Conservation (phyloP, 2,113 vertebrate species). For the Oryzias javanicus region DNA sequence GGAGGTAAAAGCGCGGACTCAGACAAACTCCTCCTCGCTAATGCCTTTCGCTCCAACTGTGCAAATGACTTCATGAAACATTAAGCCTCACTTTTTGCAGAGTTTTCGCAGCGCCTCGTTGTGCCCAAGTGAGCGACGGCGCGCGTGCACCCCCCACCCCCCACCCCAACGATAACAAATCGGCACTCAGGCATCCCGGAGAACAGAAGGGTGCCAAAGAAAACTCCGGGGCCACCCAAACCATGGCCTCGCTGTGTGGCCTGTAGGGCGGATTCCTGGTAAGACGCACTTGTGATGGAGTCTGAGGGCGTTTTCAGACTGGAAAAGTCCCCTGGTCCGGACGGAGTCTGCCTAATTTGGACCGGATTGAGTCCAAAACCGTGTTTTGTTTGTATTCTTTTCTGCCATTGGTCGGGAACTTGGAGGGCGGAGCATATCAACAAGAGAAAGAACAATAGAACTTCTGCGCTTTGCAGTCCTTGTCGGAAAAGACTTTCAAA, state of each 20-base stretch:
- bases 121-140: constrained; percentile 26
- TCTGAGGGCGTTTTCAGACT: too few species aligned
- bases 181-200: constrained; percentile 18
- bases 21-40: constrained; percentile 19
- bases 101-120: constrained; percentile 27
- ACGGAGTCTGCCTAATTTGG: too few species aligned
- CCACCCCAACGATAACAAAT: constrained; percentile 31
- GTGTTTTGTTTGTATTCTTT: too few species aligned
- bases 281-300: too few species aligned
- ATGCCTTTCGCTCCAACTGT: constrained; percentile 26
- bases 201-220: constrained; percentile 25
- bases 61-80: constrained; percentile 54
- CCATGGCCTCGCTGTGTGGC: constrained; percentile 1
- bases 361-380: too few species aligned
- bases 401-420: too few species aligned
- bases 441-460: too few species aligned
- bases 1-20: constrained; percentile 23
- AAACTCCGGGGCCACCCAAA: constrained; percentile 17
- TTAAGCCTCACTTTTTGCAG: constrained; percentile 45
- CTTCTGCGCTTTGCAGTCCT: too few species aligned
- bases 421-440: too few species aligned
- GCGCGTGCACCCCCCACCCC: constrained; percentile 5
- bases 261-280: too few species aligned
- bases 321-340: too few species aligned
- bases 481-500: too few species aligned